These are phyloP conservation scores for Pyrocoelia pectoralis DNA, from an alignment of 2,888 invertebrate genomes.

Conservation along the genomic window DNA sequence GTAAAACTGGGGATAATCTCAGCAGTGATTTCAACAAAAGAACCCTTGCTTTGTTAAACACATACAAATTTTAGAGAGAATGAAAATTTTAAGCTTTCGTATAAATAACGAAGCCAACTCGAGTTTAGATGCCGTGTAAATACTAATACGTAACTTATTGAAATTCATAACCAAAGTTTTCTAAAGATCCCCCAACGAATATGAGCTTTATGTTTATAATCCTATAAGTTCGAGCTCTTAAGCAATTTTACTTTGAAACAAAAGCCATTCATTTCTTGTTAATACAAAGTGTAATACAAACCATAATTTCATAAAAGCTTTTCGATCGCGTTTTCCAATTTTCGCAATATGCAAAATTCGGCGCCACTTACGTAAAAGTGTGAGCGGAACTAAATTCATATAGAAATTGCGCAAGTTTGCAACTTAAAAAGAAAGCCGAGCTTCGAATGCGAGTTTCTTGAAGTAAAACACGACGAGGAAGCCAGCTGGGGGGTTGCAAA, in stretches of 20 bases:
- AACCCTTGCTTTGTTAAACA: constrained; percentile 49
- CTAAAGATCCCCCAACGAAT: constrained; percentile 45
- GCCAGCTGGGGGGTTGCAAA: constrained; percentile 52
- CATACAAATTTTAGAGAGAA: constrained; percentile 50
- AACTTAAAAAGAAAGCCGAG: constrained; percentile 54
- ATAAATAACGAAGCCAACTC: constrained; percentile 51
- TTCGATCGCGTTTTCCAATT: background rate
- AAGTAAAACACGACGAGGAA: constrained; percentile 52
- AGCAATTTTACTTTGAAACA: constrained; percentile 53
- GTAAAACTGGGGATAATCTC: constrained; percentile 35
- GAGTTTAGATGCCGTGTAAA: constrained; percentile 51
- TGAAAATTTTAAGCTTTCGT: constrained; percentile 52
- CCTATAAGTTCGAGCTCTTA: constrained; percentile 49
- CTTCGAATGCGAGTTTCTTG: constrained; percentile 48
- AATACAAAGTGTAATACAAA: constrained; percentile 45
- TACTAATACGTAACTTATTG: constrained; percentile 57
- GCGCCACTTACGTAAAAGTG: constrained; percentile 38
- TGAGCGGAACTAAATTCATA: constrained; percentile 45
- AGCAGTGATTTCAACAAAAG: constrained; percentile 33
- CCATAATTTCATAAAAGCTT: constrained; percentile 34
- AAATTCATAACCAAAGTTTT: constrained; percentile 55
- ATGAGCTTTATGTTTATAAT: constrained; percentile 51
- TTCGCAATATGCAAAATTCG: constrained; percentile 11
- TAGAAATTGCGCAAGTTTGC: constrained; percentile 53
- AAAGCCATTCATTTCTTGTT: constrained; percentile 54